These are phyloP conservation scores for Colossoma macropomum DNA, from an alignment of 2,113 vertebrate genomes.

Conservation along the genomic window DNA sequence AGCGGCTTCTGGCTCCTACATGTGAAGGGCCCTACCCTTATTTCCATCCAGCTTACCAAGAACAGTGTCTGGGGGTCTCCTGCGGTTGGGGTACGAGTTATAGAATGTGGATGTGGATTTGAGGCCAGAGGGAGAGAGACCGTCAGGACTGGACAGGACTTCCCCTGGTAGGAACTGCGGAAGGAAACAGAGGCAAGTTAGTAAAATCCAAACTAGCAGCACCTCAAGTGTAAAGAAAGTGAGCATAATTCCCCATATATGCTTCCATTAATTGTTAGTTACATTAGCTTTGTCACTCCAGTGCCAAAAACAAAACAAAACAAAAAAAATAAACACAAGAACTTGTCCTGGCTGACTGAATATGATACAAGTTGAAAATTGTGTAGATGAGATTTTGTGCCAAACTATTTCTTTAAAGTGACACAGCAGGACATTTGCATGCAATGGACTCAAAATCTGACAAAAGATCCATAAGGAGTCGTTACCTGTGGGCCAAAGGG, in stretches of 20 bases:
- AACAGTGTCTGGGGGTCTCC: constrained; percentile 83
- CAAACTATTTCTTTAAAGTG: background rate
- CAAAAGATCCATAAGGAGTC: background rate
- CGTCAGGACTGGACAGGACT: constrained; percentile 84
- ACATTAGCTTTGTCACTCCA: too few relatives aligned
- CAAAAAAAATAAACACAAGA: too few relatives aligned
- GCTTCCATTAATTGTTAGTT: too few relatives aligned
- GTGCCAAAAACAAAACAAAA: too few relatives aligned
- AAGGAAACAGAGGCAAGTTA: constrained; percentile 6
- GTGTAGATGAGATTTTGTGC: too few relatives aligned
- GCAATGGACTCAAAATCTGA: background rate
- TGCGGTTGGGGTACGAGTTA: constrained; percentile 81
- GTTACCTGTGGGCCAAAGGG: constrained; percentile 84
- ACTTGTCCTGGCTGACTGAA: too few relatives aligned
- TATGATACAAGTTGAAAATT: too few relatives aligned
- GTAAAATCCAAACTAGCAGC: background rate
- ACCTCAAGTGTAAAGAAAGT: background rate
- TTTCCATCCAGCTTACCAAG: constrained; percentile 79
- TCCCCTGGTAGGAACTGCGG: constrained; percentile 87
- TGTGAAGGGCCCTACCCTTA: background rate
- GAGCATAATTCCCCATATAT: too few relatives aligned
- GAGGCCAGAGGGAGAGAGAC: constrained; percentile 83
- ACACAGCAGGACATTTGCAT: background rate
- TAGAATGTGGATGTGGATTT: constrained; percentile 89
- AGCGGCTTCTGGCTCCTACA: background rate